Base-by-base conservation (phyloP, 1,140 invertebrate species). In the Hycleus phaleratus region DNA sequence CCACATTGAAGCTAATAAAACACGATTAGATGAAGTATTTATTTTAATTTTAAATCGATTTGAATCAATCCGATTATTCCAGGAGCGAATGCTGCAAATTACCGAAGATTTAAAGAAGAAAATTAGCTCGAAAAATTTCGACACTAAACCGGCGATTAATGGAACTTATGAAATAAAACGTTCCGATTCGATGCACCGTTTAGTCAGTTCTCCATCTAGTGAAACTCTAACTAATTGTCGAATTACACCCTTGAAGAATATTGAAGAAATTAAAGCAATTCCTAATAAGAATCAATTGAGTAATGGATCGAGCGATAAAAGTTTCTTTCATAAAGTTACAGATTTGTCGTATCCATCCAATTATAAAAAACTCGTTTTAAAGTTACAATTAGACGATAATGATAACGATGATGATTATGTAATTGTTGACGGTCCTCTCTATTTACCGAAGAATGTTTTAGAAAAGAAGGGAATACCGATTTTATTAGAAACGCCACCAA, bases 1-100 rank as follows among this genome's bases (percentile, higher is more conserved):
- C 46, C 69, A 71, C 49, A 61, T 69, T 3, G 60, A 67, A 51
- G 60, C 66, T n/a, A 71, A 71, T 45, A 62, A 57, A 46, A 47
- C 61, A 18, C 50, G 64, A 26, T 49, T 70, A 44, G 54, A 67
- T 46, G 38, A 58, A 60, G 68, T 69, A 61, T 59, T 42, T 25
- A 9, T 42, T 38, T 26, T 38, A 11, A 44, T 49, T 38, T 57
- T 45, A n/a, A 18, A 1, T 49, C 46, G 10, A 45, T 60, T 43
- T n/a, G 4, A 32, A 32, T 7, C 7, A 7, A 32, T 5, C 4
- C 4, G 0, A 32, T 32, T 7, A 10, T 60, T 63, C 12, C 38
- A 67, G 66, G 42, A 46, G 45, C 61, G 62, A 51, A 68, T 68
- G 66, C 48, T 47, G 32, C 24, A 44, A 18, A 57, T 62, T 11